These are phyloP conservation scores for Centropus unirufus DNA, from an alignment of 2,113 vertebrate species.

Conservation along the genomic window DNA sequence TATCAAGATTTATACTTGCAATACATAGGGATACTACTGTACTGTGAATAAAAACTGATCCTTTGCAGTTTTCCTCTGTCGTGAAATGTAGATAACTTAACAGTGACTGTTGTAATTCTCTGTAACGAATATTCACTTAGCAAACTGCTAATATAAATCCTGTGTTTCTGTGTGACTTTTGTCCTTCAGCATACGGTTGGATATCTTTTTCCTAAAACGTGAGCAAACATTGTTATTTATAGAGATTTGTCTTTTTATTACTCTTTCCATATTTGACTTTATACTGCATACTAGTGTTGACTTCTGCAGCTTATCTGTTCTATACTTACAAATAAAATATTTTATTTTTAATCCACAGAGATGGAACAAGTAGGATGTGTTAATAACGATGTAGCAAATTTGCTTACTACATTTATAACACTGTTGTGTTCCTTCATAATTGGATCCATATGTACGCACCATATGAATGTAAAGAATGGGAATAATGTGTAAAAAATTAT, in stretches of 20 bases:
- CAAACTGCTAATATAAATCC: not conserved
- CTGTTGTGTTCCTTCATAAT: not conserved
- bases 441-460: not conserved
- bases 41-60: not conserved
- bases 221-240: not conserved
- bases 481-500: not conserved
- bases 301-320: not conserved
- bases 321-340: not conserved
- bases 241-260: not conserved
- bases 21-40: not conserved
- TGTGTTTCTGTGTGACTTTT: not conserved
- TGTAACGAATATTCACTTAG: not conserved
- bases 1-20: not conserved
- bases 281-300: fast-evolving
- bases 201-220: not conserved
- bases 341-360: not conserved
- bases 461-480: not conserved
- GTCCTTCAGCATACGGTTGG: not conserved
- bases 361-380: not conserved
- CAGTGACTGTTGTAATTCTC: not conserved
- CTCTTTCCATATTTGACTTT: not conserved
- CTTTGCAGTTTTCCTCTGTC: not conserved
- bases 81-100: not conserved
- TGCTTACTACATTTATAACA: not conserved
- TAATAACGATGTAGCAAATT: not conserved